phyloP scores from a whole-genome alignment of 1,140 invertebrate species.

The Cyclina sinensis region DNA sequence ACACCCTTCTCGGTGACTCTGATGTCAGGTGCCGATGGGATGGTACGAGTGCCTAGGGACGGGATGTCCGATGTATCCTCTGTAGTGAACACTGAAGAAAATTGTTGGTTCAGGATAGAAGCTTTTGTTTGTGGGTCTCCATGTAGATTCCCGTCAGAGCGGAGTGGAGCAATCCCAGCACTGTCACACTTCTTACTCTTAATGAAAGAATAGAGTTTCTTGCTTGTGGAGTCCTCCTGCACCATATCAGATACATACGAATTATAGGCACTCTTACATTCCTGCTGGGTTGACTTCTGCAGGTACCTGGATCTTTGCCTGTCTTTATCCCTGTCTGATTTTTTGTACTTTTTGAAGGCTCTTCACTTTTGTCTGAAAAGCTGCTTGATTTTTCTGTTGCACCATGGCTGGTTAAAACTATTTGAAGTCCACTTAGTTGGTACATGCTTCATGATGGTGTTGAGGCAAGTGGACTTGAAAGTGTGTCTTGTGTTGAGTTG shows the following conservation, averaged over 20 bases:
- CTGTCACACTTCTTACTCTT: no score
- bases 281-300: no score
- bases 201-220: no score
- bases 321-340: neutral
- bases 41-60: neutral
- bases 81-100: no score
- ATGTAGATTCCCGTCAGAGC: no score
- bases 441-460: neutral
- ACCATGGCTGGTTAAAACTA: constrained; percentile 25
- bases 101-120: neutral
- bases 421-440: neutral
- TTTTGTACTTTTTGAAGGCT: neutral
- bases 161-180: no score
- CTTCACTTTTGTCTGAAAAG: constrained; percentile 7
- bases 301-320: neutral
- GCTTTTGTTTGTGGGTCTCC: neutral
- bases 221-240: no score
- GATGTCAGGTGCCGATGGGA: neutral
- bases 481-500: no score
- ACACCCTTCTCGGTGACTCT: neutral
- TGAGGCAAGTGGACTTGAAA: no score
- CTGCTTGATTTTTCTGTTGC: neutral
- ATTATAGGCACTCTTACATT: no score
- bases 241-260: no score
- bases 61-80: neutral